Base-by-base conservation (phyloP, 2,113 vertebrate genomes). In the Corythaixoides concolor region DNA sequence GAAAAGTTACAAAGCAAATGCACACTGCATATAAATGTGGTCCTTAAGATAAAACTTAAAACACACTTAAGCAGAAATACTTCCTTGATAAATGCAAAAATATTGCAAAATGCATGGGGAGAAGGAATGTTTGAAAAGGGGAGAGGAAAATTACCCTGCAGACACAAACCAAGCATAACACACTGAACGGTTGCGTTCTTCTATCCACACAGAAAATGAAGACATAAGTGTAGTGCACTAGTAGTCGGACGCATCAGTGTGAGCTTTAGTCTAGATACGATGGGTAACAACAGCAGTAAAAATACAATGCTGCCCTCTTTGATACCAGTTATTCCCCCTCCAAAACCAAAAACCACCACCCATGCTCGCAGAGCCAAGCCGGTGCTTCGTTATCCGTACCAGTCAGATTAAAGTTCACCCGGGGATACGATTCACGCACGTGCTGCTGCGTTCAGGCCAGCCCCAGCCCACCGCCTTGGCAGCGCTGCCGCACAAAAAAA, bases 181-280 rank as follows among this genome's bases (percentile, higher is more conserved):
- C 20, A 30, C 55, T 13, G 43, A 90, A 72, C 2, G 1, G 35
- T 4, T 68, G 88, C 58, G 27, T 82, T 81, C 66, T 78, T 67
- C 64, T 62, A 39, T 62, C n/a, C 43, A 6, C 28, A 50, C 5
- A 67, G 59, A 85, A 74, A 79, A 69, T 11, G 74, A 96, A 82
- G 77, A 79, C 37, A 50, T 96, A 96, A 96, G 94, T 95, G 78
- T 89, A 85, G 78, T 17, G 93, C n/a, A n/a, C n/a, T n/a, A n/a
- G n/a, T 70, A 83, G 62, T 55, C 1, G 9, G 85, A 88, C 2
- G 3, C 9, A 63, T 62, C 47, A 39, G 14, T 2, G 45, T 4
- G 82, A 93, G 78, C 58, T 76, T 78, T 13, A 60, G 62, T 41
- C 85, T 69, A 15, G 66, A 39, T 64, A 59, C 1, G 12, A 64